Percentiles rank a stretch among this genome's conserved stretches.
These are phyloP conservation scores for Bugula neritina DNA, from an alignment of 2,888 invertebrate species.

Conservation along the genomic window DNA sequence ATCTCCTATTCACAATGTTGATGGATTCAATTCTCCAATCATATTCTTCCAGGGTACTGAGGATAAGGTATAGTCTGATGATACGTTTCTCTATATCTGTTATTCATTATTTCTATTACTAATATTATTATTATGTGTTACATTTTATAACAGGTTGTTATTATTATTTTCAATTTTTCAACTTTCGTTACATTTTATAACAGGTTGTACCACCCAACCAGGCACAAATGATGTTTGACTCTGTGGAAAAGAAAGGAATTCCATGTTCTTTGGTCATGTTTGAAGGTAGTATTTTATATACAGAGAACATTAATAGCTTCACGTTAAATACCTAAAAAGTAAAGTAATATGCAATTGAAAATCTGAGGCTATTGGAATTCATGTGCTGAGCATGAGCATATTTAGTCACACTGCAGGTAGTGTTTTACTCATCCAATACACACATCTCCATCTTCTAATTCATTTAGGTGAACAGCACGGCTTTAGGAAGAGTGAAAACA, in stretches of 20 bases:
- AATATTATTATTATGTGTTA: too few relatives aligned
- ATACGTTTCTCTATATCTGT: too few relatives aligned
- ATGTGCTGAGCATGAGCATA: too few relatives aligned
- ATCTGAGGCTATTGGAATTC: too few relatives aligned
- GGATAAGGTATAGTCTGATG: constrained; percentile 52
- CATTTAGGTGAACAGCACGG: constrained; percentile 55
- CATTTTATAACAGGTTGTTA: too few relatives aligned
- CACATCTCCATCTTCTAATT: too few relatives aligned
- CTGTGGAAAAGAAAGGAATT: constrained; percentile 48
- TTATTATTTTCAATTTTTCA: too few relatives aligned
- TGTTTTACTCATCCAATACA: too few relatives aligned
- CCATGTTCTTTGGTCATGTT: constrained; percentile 51
- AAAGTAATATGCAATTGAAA: too few relatives aligned
- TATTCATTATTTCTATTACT: too few relatives aligned
- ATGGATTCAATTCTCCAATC: constrained; percentile 49
- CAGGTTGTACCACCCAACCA: constrained; percentile 50
- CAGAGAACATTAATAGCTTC: not conserved
- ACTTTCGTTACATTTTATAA: too few relatives aligned
- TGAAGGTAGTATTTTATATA: constrained; percentile 40
- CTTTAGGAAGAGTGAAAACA: constrained; percentile 52
- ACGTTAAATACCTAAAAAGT: not conserved
- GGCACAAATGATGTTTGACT: constrained; percentile 51
- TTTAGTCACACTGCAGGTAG: too few relatives aligned
- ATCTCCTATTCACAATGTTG: constrained; percentile 50
- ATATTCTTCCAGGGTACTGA: constrained; percentile 54